Evolutionary conservation across 2,888 invertebrate genomes (phyloP), one percentile per base, ranked within the genome.

Genomic region (Hermaeophaga mercurialis): DNA sequence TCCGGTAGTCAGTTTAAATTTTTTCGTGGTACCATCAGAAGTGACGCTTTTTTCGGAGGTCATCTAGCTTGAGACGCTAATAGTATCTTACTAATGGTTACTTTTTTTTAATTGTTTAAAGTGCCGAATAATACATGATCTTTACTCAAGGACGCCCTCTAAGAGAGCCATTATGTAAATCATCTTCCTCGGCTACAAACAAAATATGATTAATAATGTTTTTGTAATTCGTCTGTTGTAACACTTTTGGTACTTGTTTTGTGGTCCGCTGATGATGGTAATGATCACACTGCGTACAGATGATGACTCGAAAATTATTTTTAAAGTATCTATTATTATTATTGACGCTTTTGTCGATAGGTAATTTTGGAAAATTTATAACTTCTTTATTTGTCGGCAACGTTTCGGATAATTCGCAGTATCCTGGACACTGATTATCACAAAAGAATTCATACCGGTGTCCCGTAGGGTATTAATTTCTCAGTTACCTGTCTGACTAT

Each of bases 151-250:
- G 57, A n/a, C 54, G 39, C 38, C 48, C 43, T 48, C 48, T 53
- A 57, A 57, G 57, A 56, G 36, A 41, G 19, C 34, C 53, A 57
- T 54, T 54, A 57, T 57, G 53, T 54, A 57, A 57, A 57, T 57
- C 57, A 53, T 57, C 57, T 57, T 54, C 57, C 53, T 57, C 53
- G 34, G 53, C 47, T 36, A 54, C 53, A 36, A 53, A 54, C 44
- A 49, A 57, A 50, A 50, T 50, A 43, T 57, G 43, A 57, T 57
- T 57, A 57, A 57, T 57, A 57, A 57, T 52, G 44, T 47, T 47
- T 50, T 50, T 41, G 50, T 50, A 28, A 41, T 50, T 50, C 50
- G 50, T 43, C 43, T 50, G 43, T 50, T 43, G 50, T 50, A 50
- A 50, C 50, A 50, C 50, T 43, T 50, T 50, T 38, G 50, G 38